Evolutionary conservation across 2,888 invertebrate species (phyloP), one percentile per base, ranked within the genome.

Genomic region (Ochropleura plecta): DNA sequence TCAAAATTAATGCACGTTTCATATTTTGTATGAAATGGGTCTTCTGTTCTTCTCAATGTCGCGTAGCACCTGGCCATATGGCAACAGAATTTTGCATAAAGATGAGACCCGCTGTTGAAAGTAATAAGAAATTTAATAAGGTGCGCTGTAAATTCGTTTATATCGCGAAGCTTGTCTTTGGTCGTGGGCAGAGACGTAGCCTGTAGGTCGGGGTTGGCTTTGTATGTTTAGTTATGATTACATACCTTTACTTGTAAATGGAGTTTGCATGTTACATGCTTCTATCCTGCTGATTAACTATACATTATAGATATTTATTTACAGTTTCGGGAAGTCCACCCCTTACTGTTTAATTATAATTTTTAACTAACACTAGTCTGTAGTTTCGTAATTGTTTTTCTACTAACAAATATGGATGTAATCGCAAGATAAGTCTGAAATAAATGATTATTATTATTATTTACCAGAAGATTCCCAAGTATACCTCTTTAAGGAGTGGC

Each of bases 61-160:
- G 0, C 6, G 9, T 48, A 68, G 30, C 77, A 77, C 79, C 77
- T 78, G 69, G 68, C 79, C 78, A 80, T 76, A 78, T 79, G 85
- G 79, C 70, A 78, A 83, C 82, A 75, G 57, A 76, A 77, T 79
- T 81, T 87, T 85, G 85, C 85, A 85, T 86, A 82, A 83, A 80
- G 71, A 87, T 87, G 78, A 79, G 85, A 73, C 80, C 72, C 74
- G 79, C 70, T 73, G 84, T 79, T 85, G 79, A 69, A 70, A 69
- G 75, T 85, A 82, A 87, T 86, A 85, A 83, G 74, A 81, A 85
- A 81, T 83, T 81, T 87, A 85, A 86, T 86, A 86, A 85, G 75
- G 82, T 77, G 42, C 57, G 78, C 75, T 81, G 86, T 86, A 84
- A 85, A 84, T 84, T 86, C 73, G 70, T 81, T 84, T 78, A 84